Percentiles rank a stretch among this genome's conserved stretches.
Conservation (phyloP, 2,888 invertebrate species). For the Hirtodrosophila trivittata region DNA sequence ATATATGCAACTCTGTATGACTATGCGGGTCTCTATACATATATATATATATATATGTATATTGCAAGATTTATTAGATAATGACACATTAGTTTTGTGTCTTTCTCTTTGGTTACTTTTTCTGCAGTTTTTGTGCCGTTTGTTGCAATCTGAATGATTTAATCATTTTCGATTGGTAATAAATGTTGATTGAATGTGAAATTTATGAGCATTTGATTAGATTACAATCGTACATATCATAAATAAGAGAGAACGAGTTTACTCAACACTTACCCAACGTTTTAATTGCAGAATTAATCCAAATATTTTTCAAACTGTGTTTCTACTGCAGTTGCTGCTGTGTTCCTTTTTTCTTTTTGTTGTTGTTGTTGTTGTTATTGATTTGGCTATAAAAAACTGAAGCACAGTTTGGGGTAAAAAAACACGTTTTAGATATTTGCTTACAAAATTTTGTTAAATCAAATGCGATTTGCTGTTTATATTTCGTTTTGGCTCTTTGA, state of each 20-base stretch:
- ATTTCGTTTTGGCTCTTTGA: constrained; percentile 27
- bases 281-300: constrained; percentile 59
- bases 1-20: constrained; percentile 3
- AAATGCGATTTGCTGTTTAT: constrained; percentile 2
- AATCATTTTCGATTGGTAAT: constrained; percentile 52
- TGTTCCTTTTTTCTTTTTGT: too few relatives aligned
- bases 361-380: constrained; percentile 1
- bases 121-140: constrained; percentile 35
- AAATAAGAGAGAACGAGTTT: not conserved
- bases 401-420: constrained; percentile 30
- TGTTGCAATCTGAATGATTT: constrained; percentile 74
- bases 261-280: constrained; percentile 37
- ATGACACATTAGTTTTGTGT: constrained; percentile 59
- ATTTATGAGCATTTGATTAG: constrained; percentile 43
- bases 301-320: constrained; percentile 10
- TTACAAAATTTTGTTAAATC: constrained; percentile 18
- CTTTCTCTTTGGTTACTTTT: constrained; percentile 36
- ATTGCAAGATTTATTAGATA: constrained; percentile 74
- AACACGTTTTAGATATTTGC: constrained; percentile 29
- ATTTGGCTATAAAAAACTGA: constrained; percentile 28
- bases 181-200: constrained; percentile 53
- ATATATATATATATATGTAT: constrained; percentile 29
- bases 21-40: not conserved
- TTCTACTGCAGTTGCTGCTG: constrained; percentile 1
- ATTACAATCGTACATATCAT: not conserved